A percentile compares a stretch with the other conserved stretches of the same genome.
Evolutionary conservation across 2,113 vertebrate genomes (phyloP).

Genomic region (Neofelis nebulosa): DNA sequence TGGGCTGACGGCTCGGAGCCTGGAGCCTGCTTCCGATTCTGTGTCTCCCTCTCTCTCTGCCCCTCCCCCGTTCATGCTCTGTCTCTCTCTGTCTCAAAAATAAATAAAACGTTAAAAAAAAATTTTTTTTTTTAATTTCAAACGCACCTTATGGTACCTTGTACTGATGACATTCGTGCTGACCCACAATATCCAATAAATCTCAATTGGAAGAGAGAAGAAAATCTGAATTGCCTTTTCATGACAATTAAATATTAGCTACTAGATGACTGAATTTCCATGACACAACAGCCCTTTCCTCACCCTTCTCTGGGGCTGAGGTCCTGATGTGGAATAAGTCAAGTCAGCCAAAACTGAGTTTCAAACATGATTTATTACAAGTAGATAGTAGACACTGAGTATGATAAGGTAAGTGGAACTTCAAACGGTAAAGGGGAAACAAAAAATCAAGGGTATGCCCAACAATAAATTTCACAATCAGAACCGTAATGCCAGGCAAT

Average conservation of each 20-base stretch:
- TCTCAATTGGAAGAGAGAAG: background rate
- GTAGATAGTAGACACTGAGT: constrained; percentile 1
- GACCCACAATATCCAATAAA: background rate
- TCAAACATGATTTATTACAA: constrained; percentile 66
- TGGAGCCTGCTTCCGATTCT: too few species aligned
- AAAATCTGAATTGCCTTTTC: background rate
- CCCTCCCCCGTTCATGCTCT: too few species aligned
- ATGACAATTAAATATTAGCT: background rate
- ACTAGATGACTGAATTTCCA: background rate
- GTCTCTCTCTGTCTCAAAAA: too few species aligned
- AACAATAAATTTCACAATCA: background rate
- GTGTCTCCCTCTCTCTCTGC: too few species aligned
- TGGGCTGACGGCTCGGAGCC: too few species aligned
- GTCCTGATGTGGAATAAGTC: background rate
- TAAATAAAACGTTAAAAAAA: too few species aligned
- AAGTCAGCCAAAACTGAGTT: background rate
- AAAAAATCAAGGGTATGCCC: background rate
- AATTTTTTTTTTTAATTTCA: background rate
- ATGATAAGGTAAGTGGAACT: background rate
- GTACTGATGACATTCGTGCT: rapidly evolving
- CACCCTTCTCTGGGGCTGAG: background rate
- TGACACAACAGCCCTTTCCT: background rate
- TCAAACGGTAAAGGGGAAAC: background rate
- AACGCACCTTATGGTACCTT: background rate
- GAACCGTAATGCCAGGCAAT: background rate